Base-by-base conservation (phyloP, 2,888 invertebrate species). In the Andrena bicolor region DNA sequence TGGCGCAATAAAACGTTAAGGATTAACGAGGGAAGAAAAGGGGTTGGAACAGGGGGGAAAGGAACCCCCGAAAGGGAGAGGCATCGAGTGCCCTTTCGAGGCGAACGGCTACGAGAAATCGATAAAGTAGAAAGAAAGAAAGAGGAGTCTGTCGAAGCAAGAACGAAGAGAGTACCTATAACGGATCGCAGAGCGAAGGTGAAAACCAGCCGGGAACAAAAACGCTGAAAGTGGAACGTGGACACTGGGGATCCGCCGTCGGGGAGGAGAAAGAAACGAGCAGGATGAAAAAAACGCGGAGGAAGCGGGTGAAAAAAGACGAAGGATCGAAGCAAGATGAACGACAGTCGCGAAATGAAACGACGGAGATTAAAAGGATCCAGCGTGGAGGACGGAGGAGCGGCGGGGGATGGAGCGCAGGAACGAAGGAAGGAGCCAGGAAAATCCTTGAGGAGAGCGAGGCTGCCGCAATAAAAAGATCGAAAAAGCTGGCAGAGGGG, bases 311-410 rank as follows among this genome's bases (percentile, higher is more conserved):
- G 49, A 23, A 16, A 3, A 8, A 71, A 26, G 56, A 32, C 64
- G 41, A 41, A 32, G 48, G 71, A 51, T 70, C 65, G 76, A 69
- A 48, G 66, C 48, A 30, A 63, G 58, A 63, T 32, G 69, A 64
- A 69, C 64, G 71, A 76, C 65, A 66, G 71, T 77, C 68, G 63
- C 78, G 78, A 72, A 64, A 64, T 58, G 72, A 69, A 51, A 68
- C 41, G 58, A 60, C 13, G 51, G 30, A 23, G 79, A 79, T 79
- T 74, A 74, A 74, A 69, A 73, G 53, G 35, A 49, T 68, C 20
- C 16, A 6, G 23, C 23, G 20, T 20, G 69, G 30, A 8, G 13
- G 28, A 6, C 2, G 58, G 30, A 16, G n/a, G 32, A 32, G 35
- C 0, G 5, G 16, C 8, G 10, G 16, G 28, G 28, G 28, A 5